Evolutionary conservation across 2,797 vertebrate genomes (phyloP).

Genomic region (Cyprinodon diabolis): DNA sequence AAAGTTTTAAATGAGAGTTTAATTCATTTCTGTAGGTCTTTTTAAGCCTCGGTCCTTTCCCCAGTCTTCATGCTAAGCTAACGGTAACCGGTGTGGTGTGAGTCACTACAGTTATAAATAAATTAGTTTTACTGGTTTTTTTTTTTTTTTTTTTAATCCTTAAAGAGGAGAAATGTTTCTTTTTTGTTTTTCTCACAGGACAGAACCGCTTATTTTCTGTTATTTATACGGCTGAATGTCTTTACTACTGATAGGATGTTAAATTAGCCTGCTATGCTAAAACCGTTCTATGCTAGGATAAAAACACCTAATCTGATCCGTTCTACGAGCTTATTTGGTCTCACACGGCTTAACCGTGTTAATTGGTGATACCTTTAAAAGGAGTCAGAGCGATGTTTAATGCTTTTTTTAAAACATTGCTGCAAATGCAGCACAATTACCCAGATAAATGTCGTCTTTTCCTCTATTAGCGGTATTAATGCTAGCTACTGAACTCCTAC

Average conservation of each 20-base stretch:
- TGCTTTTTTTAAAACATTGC: no score
- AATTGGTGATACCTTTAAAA: neutral
- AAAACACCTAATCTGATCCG: neutral
- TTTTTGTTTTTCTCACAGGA: neutral
- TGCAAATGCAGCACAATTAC: no score
- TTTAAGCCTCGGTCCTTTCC: neutral
- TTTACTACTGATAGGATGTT: neutral
- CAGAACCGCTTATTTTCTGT: no score
- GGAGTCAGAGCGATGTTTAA: neutral
- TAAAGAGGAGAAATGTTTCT: no score
- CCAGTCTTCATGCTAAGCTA: neutral
- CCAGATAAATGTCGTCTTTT: neutral
- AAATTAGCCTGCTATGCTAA: neutral
- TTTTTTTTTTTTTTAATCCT: neutral
- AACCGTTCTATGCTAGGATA: neutral
- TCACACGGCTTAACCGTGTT: neutral
- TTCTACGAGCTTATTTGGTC: neutral
- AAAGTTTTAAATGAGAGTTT: neutral
- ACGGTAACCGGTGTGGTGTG: neutral
- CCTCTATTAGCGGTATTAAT: neutral
- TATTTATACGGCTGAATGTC: neutral
- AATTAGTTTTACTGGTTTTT: neutral
- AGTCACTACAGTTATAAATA: neutral
- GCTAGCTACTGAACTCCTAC: constrained; percentile 9
- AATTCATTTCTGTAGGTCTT: neutral